Evolutionary conservation across 2,888 invertebrate species (phyloP).

Genomic region (Troglohyphantes excavatus): DNA sequence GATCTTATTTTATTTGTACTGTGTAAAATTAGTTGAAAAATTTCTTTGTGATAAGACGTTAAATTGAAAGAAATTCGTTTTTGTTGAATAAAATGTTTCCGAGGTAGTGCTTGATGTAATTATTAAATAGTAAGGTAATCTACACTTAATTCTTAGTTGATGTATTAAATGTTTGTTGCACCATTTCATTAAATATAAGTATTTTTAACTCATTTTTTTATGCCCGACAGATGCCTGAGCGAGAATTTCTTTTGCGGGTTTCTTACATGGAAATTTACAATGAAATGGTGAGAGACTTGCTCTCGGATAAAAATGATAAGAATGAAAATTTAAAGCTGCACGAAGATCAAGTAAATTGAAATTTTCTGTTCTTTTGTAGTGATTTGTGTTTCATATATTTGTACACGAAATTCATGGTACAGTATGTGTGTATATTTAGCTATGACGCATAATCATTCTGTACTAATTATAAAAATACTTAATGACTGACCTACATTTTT

Average conservation of each 20-base stretch:
- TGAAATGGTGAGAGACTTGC: constrained; percentile 90
- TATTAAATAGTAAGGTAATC: too few relatives aligned
- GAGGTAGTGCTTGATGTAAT: too few relatives aligned
- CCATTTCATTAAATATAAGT: too few relatives aligned
- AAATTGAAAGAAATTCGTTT: neutral
- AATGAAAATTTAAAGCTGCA: constrained; percentile 84
- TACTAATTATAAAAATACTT: too few relatives aligned
- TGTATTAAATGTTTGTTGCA: too few relatives aligned
- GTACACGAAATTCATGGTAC: too few relatives aligned
- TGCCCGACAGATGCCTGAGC: constrained; percentile 84
- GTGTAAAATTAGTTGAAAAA: neutral
- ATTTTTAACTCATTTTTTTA: neutral
- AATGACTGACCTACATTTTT: too few relatives aligned
- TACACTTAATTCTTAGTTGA: too few relatives aligned
- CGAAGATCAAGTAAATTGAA: constrained; percentile 80
- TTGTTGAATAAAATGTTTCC: too few relatives aligned
- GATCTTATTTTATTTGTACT: neutral
- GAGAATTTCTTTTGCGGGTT: constrained; percentile 90
- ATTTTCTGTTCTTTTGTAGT: constrained; percentile 10
- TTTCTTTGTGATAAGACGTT: neutral
- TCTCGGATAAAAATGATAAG: constrained; percentile 84
- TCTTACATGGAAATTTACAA: constrained; percentile 95
- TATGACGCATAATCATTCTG: too few relatives aligned
- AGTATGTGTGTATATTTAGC: too few relatives aligned
- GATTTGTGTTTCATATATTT: too few relatives aligned